These are phyloP conservation scores for Onychostruthus taczanowskii DNA, from an alignment of 2,113 vertebrate genomes.

Conservation along the genomic window DNA sequence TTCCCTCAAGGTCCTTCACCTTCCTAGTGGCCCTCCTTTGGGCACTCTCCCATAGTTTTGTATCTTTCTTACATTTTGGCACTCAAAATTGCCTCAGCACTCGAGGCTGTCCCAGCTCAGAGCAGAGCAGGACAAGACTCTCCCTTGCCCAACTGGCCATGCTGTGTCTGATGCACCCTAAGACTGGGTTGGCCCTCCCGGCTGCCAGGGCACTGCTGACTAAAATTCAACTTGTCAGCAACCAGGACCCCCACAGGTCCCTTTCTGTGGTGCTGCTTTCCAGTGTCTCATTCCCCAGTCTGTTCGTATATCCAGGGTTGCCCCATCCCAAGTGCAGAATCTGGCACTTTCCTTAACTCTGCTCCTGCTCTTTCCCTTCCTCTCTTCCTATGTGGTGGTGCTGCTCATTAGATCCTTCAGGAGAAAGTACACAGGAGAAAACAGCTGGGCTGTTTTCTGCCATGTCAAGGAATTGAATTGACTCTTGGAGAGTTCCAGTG, in stretches of 20 bases:
- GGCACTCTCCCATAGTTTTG: not conserved
- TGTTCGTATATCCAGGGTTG: rapidly evolving
- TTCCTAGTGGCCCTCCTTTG: not conserved
- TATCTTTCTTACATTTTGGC: not conserved
- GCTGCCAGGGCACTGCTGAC: not conserved
- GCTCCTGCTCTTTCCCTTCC: not conserved
- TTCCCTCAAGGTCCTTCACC: not conserved
- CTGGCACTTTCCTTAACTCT: not conserved
- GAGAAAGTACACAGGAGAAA: not conserved
- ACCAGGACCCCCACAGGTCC: not conserved
- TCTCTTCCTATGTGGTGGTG: not conserved
- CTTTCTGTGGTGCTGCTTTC: rapidly evolving
- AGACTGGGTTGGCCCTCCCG: rapidly evolving
- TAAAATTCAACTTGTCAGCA: rapidly evolving
- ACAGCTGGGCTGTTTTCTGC: not conserved
- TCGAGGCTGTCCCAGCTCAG: rapidly evolving
- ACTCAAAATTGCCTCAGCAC: not conserved
- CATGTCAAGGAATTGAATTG: not conserved
- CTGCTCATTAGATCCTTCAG: not conserved
- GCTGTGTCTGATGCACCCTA: not conserved
- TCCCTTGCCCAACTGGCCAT: rapidly evolving
- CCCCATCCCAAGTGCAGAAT: not conserved
- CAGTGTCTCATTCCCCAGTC: not conserved
- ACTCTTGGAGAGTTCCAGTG: not conserved
- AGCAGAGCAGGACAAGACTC: not conserved